These are phyloP conservation scores for Isaurus tuberculatus DNA, from an alignment of 92 coral and sea anemone genomes.

Conservation along the genomic window DNA sequence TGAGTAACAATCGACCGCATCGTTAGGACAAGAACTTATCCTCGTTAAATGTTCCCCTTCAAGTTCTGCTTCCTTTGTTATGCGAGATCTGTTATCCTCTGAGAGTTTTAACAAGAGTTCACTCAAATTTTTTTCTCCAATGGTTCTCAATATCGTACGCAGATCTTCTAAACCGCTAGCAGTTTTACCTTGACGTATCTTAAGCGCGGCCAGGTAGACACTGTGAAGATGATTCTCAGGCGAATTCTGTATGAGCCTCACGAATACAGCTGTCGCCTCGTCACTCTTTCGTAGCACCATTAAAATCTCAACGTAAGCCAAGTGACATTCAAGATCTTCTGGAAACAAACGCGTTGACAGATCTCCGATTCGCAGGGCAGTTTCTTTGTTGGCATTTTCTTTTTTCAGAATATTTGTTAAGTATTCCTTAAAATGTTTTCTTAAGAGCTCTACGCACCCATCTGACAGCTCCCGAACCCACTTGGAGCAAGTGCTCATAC, in stretches of 20 bases:
- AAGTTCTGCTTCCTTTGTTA: constrained; percentile 76
- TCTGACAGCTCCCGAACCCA: constrained; percentile 65
- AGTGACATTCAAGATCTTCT: constrained; percentile 73
- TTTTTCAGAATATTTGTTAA: constrained; percentile 47
- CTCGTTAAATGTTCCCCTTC: constrained; percentile 66
- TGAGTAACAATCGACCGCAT: constrained; percentile 61
- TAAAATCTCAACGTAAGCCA: constrained; percentile 77
- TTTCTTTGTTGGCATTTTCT: constrained; percentile 39
- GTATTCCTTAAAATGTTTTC: constrained; percentile 57
- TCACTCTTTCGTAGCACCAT: constrained; percentile 70
- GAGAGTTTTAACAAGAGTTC: constrained; percentile 63
- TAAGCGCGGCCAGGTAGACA: constrained; percentile 83
- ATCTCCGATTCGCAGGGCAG: constrained; percentile 71
- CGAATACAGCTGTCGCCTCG: constrained; percentile 89
- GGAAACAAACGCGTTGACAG: constrained; percentile 76
- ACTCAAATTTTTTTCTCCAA: constrained; percentile 80
- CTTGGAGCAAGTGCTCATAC: constrained; percentile 57
- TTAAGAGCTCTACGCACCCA: constrained; percentile 54
- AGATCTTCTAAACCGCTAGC: constrained; percentile 78
- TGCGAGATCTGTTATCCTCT: constrained; percentile 63
- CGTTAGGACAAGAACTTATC: constrained; percentile 40
- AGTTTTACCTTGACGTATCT: constrained; percentile 74
- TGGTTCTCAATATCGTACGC: constrained; percentile 62
- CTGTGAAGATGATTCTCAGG: constrained; percentile 77
- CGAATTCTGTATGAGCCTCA: constrained; percentile 71